Conservation (phyloP, 2,797 vertebrate species). For the Syndactyla subalaris region DNA sequence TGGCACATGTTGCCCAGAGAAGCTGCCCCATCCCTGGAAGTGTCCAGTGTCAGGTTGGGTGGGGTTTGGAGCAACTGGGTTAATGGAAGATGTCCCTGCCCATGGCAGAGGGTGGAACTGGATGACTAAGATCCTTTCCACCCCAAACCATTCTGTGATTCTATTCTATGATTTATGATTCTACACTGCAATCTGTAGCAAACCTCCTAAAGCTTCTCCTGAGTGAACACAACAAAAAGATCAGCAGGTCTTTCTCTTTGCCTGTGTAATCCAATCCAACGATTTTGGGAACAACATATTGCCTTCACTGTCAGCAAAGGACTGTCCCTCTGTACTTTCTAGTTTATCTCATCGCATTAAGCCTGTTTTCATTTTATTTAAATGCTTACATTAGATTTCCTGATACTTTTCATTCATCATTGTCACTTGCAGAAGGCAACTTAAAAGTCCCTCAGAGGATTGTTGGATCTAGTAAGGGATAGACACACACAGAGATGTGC, state of each 20-base stretch:
- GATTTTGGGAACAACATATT: background rate
- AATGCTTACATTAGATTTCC: background rate
- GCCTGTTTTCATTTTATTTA: background rate
- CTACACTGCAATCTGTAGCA: background rate
- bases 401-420: background rate
- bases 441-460: background rate
- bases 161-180: background rate
- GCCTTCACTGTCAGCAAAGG: background rate
- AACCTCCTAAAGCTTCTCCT: background rate
- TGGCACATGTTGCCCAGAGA: background rate
- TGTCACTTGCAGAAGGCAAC: background rate
- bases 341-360: background rate
- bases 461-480: background rate
- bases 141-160: background rate
- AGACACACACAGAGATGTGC: background rate
- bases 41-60: background rate
- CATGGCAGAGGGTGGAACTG: background rate
- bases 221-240: background rate
- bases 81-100: background rate
- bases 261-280: background rate
- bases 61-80: background rate
- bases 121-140: background rate
- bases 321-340: background rate
- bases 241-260: background rate
- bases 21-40: background rate